These are phyloP conservation scores for Campoletis sonorensis DNA, from an alignment of 1,140 invertebrate species.

Conservation along the genomic window DNA sequence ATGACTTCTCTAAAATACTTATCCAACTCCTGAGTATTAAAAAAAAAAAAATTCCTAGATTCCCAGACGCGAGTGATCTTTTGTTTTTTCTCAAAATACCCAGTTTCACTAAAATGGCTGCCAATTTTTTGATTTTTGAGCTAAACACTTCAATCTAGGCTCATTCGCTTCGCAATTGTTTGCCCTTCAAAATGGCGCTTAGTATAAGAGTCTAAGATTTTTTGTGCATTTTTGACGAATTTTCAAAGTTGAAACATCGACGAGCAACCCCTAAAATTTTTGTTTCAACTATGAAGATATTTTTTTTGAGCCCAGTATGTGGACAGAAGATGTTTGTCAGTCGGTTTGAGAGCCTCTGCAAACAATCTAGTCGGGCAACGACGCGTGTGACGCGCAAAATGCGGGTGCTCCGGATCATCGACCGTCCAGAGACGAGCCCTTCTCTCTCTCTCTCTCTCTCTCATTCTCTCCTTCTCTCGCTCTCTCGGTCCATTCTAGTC, in stretches of 20 bases:
- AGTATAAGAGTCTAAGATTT: neutral
- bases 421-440: slow-evolving; percentile 56
- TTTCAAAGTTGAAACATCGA: neutral
- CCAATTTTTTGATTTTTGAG: neutral
- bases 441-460: slow-evolving; percentile 9
- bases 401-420: slow-evolving; percentile 73
- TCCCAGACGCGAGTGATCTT: no score
- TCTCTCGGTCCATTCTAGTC: slow-evolving; percentile 5
- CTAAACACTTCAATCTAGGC: neutral
- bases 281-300: no score
- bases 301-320: no score
- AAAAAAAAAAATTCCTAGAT: no score
- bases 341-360: slow-evolving; percentile 76
- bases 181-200: neutral
- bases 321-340: neutral
- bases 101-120: neutral
- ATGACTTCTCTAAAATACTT: no score
- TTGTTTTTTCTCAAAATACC: neutral
- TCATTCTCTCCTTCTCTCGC: neutral
- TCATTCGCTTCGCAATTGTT: neutral
- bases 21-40: no score
- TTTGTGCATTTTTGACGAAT: neutral
- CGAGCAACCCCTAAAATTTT: no score
- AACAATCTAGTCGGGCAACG: slow-evolving; percentile 77
- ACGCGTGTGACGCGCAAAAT: slow-evolving; percentile 77